Base-by-base conservation (phyloP, 2,797 vertebrate genomes). In the Pipistrellus kuhlii region DNA sequence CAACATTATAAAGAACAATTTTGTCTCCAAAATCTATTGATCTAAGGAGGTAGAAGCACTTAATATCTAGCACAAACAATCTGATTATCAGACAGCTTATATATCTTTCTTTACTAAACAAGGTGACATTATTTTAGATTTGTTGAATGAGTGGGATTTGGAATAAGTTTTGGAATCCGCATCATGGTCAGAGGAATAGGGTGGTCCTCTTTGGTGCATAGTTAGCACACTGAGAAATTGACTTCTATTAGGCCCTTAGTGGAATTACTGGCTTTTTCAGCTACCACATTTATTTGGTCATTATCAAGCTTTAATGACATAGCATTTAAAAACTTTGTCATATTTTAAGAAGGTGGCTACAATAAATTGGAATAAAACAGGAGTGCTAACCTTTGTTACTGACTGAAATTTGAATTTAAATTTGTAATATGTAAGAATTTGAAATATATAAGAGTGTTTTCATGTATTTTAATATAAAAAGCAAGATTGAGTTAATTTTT, bases 401-500 rank as follows among this genome's bases (percentile, higher is more conserved):
- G 3, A 21, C 23, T 86, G 23, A 78, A 75, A 88, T 66, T 84
- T 77, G 13, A 90, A 83, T 76, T 85, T 75, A 83, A 89, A 75
- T 76, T 72, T 55, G 2, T 18, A 80, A 84, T 66, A 83, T 66
- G 15, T 48, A 69, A 23, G 11, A 92, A 46, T 86, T 92, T 78
- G 5, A 90, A 73, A 75, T 69, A 64, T 15, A 83, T 86, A 41
- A 41, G 17, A 68, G 12, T 8, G 6, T 35, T 6, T 62, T 83
- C 69, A 2, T 71, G 5, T 48, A 57, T 94, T 94, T 94, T 83
- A 86, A 25, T 35, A 84, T 5, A 10, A 90, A 94, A 94, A 76
- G 41, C n/a, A 71, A 91, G 53, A 78, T 18, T 64, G 7, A 13
- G 32, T 85, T 96, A 87, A 48, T 51, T 96, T 88, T 94, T 93